phyloP scores from a whole-genome alignment of 2,888 invertebrate genomes.

The Ophioninae sp. region DNA sequence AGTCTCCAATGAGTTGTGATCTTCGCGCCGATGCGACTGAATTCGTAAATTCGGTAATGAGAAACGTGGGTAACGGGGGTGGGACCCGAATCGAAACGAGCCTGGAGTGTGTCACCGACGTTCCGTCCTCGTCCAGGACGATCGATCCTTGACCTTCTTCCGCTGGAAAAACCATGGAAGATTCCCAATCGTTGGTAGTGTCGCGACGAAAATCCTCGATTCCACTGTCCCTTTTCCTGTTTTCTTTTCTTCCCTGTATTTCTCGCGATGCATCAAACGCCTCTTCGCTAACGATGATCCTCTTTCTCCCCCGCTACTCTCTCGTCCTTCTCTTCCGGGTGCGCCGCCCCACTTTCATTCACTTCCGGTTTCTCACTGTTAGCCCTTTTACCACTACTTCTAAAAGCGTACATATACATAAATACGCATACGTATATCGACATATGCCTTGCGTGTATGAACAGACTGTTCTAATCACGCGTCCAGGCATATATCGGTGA shows the following conservation, averaged over 20 bases:
- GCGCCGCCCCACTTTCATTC: slow-evolving; percentile 53
- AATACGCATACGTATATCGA: slow-evolving; percentile 3
- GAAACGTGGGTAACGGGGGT: neutral
- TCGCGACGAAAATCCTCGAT: neutral
- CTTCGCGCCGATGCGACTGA: neutral
- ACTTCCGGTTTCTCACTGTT: slow-evolving; percentile 42
- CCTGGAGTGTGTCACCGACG: slow-evolving; percentile 43
- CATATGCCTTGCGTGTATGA: slow-evolving; percentile 8
- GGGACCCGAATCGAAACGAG: slow-evolving; percentile 1
- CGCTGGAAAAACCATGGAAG: slow-evolving; percentile 70
- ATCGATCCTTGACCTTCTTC: slow-evolving; percentile 75
- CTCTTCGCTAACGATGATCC: neutral
- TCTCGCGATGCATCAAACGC: neutral
- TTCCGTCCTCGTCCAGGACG: slow-evolving; percentile 68
- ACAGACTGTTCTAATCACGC: neutral
- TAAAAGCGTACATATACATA: slow-evolving; percentile 6
- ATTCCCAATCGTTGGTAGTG: slow-evolving; percentile 31
- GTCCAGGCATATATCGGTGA: slow-evolving; percentile 14
- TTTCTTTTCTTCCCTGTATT: neutral
- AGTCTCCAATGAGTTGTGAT: neutral
- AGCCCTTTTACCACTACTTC: slow-evolving; percentile 7
- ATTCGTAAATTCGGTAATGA: neutral
- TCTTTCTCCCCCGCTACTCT: neutral
- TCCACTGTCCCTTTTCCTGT: neutral
- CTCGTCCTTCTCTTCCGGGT: slow-evolving; percentile 47